Base-by-base conservation (phyloP, 2,113 vertebrate species). In the Astur gentilis region DNA sequence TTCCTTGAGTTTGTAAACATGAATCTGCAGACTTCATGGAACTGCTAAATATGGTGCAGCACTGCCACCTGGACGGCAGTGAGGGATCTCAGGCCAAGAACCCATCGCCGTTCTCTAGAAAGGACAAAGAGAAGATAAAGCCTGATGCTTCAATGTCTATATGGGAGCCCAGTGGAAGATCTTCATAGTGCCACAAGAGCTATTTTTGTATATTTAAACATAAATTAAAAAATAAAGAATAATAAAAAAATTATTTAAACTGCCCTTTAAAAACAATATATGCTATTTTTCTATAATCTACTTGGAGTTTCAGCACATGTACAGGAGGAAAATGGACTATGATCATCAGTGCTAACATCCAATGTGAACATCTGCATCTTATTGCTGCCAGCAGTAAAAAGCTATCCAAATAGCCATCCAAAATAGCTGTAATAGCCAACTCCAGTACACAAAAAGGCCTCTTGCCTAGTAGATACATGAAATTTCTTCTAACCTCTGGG, bases 401-500 rank as follows among this genome's bases (percentile, higher is more conserved):
- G 61, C 38, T 96, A 26, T 52, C 50, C 50, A 52, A 52, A 52
- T 26, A 52, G 93, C 73, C 89, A 84, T 65, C 23, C 40, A 47
- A 87, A 85, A 88, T 31, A 86, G 47, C 42, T 89, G 18, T 80
- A 66, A 81, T 66, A 83, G 31, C 88, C 76, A 92, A 16, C 38
- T 78, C 50, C 60, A 87, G 77, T 86, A 89, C 27, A 61, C 11
- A 79, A 86, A 86, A 65, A 52, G 1, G 4, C 5, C 57, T 64
- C 38, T 81, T 83, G 10, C 55, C 34, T 81, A 38, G n/a, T 27
- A 60, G 54, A 55, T 42, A 55, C 17, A 52, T 4, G n/a, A 89
- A 83, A 84, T 84, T 32, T 50, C 71, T 78, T 90, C 79, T 92
- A 47, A 94, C 57, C 65, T 71, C 77, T 95, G 72, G 16, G 70